phyloP scores from a whole-genome alignment of 2,797 vertebrate species.

The Pagetopsis macropterus region DNA sequence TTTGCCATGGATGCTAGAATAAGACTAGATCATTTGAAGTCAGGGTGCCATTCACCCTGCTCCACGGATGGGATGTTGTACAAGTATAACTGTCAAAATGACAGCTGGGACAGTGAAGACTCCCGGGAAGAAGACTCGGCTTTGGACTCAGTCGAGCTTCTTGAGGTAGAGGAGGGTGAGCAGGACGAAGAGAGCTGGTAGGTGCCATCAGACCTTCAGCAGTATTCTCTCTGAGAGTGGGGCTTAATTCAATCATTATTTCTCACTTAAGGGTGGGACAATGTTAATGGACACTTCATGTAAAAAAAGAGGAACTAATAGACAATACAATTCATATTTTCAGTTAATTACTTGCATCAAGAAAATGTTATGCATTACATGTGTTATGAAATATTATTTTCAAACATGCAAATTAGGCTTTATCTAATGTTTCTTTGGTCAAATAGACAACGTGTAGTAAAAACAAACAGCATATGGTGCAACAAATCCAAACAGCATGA shows the following conservation, averaged over 20 bases:
- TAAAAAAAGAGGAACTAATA: too few relatives aligned
- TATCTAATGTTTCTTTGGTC: too few relatives aligned
- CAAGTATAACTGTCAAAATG: constrained; percentile 34
- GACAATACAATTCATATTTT: too few relatives aligned
- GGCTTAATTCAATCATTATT: neutral
- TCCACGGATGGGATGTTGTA: constrained; percentile 3
- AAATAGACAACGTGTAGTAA: too few relatives aligned
- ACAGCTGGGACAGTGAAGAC: constrained; percentile 49
- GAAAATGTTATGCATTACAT: too few relatives aligned
- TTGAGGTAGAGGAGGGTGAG: constrained; percentile 59
- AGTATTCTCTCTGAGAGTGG: neutral
- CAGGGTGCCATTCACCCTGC: constrained; percentile 40
- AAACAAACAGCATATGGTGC: too few relatives aligned
- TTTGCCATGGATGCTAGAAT: constrained; percentile 68
- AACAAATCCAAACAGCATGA: too few relatives aligned
- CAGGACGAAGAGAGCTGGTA: constrained; percentile 78
- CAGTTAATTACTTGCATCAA: too few relatives aligned
- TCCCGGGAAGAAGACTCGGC: constrained; percentile 54
- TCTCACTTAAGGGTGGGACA: neutral
- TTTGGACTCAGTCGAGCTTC: constrained; percentile 73
- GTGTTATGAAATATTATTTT: too few relatives aligned
- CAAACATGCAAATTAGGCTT: too few relatives aligned
- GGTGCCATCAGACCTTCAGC: constrained; percentile 33
- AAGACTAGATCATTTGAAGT: constrained; percentile 66
- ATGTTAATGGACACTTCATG: too few relatives aligned